Percentiles rank a stretch among this genome's conserved stretches.
Evolutionary conservation across 2,797 vertebrate genomes (phyloP).

Genomic region (Anabacerthia variegaticeps): DNA sequence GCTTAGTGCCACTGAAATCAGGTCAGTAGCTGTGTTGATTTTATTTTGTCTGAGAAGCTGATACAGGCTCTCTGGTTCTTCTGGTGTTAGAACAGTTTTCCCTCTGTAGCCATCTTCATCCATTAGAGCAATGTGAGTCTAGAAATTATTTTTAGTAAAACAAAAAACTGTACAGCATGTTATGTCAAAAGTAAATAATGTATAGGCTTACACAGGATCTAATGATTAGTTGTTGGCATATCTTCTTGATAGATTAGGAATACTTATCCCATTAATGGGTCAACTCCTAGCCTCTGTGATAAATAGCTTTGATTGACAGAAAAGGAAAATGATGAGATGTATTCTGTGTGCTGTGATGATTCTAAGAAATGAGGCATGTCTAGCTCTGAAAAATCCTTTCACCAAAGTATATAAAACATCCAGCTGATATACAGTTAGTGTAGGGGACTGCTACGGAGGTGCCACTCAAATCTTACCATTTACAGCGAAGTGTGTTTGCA

Average conservation of each 20-base stretch:
- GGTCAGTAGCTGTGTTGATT: neutral
- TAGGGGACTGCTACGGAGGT: neutral
- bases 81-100: neutral
- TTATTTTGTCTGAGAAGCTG: neutral
- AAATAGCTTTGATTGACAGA: slow-evolving; percentile 42
- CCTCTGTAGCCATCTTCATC: neutral
- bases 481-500: neutral
- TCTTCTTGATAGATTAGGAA: slow-evolving; percentile 43
- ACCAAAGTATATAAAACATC: neutral
- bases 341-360: neutral
- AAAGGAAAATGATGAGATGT: slow-evolving; percentile 26
- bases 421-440: neutral
- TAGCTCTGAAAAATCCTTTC: neutral
- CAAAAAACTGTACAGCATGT: neutral
- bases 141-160: neutral
- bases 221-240: slow-evolving; percentile 40
- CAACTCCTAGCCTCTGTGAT: slow-evolving; percentile 47
- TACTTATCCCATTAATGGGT: slow-evolving; percentile 46
- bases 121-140: neutral
- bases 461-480: neutral
- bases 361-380: neutral
- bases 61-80: neutral
- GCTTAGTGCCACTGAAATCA: neutral
- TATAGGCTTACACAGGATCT: slow-evolving; percentile 14
- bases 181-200: slow-evolving; percentile 52